A percentile compares a stretch with the other conserved stretches of the same genome.
These are phyloP conservation scores for Poecilia latipinna DNA, from an alignment of 2,113 vertebrate species.

Conservation along the genomic window DNA sequence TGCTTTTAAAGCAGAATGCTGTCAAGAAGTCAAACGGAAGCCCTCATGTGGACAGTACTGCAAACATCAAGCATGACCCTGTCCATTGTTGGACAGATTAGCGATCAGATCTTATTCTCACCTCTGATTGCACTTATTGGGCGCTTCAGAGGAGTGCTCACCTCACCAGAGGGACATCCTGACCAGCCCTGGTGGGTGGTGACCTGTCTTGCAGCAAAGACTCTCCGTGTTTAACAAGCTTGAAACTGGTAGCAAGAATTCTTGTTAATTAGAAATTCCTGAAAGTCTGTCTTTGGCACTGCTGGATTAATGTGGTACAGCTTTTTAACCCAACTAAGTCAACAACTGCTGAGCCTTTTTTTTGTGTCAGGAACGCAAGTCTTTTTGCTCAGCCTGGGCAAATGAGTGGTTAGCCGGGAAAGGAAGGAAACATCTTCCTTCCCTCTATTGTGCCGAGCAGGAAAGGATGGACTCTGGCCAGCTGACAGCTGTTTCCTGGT, in stretches of 20 bases:
- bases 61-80: neutral
- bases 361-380: slow-evolving; percentile 26
- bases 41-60: neutral
- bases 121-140: too few relatives aligned
- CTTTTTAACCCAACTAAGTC: neutral
- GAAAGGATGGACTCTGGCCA: slow-evolving; percentile 74
- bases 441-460: slow-evolving; percentile 77
- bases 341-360: slow-evolving; percentile 1
- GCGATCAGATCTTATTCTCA: neutral
- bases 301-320: neutral
- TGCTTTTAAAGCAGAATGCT: neutral
- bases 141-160: neutral
- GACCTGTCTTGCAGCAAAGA: slow-evolving; percentile 7
- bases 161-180: slow-evolving; percentile 32
- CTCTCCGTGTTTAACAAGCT: neutral
- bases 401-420: too few relatives aligned
- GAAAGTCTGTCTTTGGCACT: neutral
- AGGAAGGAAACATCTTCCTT: slow-evolving; percentile 78
- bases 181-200: slow-evolving; percentile 25
- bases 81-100: neutral
- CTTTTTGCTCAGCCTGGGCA: slow-evolving; percentile 37
- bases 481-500: slow-evolving; percentile 77
- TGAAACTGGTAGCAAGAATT: slow-evolving; percentile 7
- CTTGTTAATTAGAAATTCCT: neutral
- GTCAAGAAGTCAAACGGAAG: neutral